phyloP scores from a whole-genome alignment of 2,113 vertebrate species.

The Dolichallabes microphthalmus region DNA sequence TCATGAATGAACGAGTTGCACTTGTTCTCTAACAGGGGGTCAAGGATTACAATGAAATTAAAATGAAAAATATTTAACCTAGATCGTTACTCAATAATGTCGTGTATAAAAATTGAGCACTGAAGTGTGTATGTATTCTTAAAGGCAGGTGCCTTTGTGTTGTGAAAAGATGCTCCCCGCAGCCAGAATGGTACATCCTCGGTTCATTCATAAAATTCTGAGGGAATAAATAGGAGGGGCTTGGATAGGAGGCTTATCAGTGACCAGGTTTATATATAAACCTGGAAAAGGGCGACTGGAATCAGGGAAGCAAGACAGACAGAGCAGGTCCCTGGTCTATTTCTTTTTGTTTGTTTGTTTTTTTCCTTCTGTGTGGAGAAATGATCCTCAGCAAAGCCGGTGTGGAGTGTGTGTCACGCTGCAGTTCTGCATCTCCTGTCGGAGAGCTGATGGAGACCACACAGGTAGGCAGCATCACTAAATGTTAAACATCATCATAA shows the following conservation, averaged over 20 bases:
- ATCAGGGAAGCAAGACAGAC: slow-evolving; percentile 14
- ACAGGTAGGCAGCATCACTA: slow-evolving; percentile 74
- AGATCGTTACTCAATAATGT: not conserved
- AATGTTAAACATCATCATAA: not conserved
- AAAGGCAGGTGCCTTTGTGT: slow-evolving; percentile 2
- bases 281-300: slow-evolving; percentile 64
- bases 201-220: slow-evolving; percentile 83
- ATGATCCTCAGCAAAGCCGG: slow-evolving; percentile 83
- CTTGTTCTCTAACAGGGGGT: slow-evolving; percentile 17
- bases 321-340: not conserved
- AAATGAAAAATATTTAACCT: not conserved
- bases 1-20: slow-evolving; percentile 52
- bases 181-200: slow-evolving; percentile 71
- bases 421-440: slow-evolving; percentile 83
- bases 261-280: slow-evolving; percentile 76
- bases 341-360: not conserved
- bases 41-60: not conserved
- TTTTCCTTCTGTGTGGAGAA: slow-evolving; percentile 38
- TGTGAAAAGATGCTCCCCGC: slow-evolving; percentile 43
- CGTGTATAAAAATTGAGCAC: not conserved
- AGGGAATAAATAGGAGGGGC: slow-evolving; percentile 77
- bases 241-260: slow-evolving; percentile 67
- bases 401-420: slow-evolving; percentile 85
- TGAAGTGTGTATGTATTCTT: not conserved
- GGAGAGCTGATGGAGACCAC: slow-evolving; percentile 79